These are phyloP conservation scores for Eunapius fragilis DNA, from an alignment of 37 sponge, comb jelly and placozoan genomes.

Conservation along the genomic window DNA sequence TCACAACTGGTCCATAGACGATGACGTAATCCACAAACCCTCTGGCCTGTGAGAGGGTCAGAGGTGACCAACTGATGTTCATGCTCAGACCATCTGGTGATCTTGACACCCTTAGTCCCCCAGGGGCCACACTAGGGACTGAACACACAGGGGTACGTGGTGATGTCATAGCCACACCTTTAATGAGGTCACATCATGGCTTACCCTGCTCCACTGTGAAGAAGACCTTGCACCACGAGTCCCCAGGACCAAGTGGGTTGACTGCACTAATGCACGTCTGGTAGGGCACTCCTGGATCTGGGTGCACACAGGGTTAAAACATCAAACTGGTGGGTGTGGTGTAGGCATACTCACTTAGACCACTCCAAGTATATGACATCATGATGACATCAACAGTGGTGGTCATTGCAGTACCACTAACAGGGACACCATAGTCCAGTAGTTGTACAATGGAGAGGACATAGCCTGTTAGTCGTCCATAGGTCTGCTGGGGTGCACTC, in stretches of 20 bases:
- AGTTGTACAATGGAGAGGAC: too few relatives aligned
- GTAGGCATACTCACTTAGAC: neutral
- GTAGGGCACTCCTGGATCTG: neutral
- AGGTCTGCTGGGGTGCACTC: too few relatives aligned
- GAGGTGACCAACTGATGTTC: slow-evolving; percentile 19
- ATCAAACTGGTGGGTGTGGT: neutral
- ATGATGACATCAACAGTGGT: too few relatives aligned
- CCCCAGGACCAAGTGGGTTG: too few relatives aligned
- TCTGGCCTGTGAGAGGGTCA: slow-evolving; percentile 41
- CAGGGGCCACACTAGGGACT: slow-evolving; percentile 10
- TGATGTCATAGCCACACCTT: too few relatives aligned
- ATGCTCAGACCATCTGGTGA: slow-evolving; percentile 3
- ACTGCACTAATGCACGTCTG: neutral
- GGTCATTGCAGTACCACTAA: too few relatives aligned
- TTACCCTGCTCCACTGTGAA: too few relatives aligned
- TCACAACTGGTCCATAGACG: neutral
- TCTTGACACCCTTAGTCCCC: slow-evolving; percentile 1
- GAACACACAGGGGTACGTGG: neutral
- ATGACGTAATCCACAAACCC: slow-evolving; percentile 24
- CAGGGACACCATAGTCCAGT: too few relatives aligned
- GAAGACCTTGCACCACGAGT: too few relatives aligned
- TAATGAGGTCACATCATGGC: too few relatives aligned
- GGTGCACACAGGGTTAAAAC: neutral
- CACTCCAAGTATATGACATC: too few relatives aligned
- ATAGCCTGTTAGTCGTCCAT: too few relatives aligned